Conservation (phyloP, 1,140 invertebrate genomes). For the Aphis gossypii region DNA sequence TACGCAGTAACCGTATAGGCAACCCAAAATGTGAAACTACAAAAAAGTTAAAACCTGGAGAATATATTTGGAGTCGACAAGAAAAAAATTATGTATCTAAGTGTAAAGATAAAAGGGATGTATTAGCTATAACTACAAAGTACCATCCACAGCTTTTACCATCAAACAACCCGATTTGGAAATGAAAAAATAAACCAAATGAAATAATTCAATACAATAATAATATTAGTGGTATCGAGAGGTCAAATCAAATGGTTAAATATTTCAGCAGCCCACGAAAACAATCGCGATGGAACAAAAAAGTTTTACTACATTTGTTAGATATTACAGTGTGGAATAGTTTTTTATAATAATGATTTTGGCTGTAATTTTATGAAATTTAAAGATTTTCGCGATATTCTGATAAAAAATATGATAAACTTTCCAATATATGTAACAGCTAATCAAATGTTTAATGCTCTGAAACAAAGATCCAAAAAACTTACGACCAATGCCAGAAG, state of each 20-base stretch:
- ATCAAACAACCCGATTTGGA: background rate
- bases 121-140: background rate
- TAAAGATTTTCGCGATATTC: conserved; percentile 3
- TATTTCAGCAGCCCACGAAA: conserved; percentile 4
- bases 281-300: conserved; percentile 13
- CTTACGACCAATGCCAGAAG: background rate
- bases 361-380: background rate
- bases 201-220: conserved; percentile 25
- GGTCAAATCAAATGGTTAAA: background rate
- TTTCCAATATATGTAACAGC: background rate
- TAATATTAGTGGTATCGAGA: conserved; percentile 21
- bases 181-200: background rate
- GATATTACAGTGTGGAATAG: background rate
- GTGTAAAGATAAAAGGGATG: conserved; percentile 16
- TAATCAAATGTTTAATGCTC: conserved; percentile 2
- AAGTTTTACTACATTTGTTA: background rate
- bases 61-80: conserved; percentile 7
- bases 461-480: background rate
- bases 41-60: conserved; percentile 20
- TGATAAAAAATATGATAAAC: too few species aligned
- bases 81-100: background rate
- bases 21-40: background rate
- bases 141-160: background rate
- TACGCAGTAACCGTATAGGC: conserved; percentile 19
- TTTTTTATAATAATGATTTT: background rate